These are phyloP conservation scores for Entomyzon cyanotis DNA, from an alignment of 2,113 vertebrate genomes.

Conservation along the genomic window DNA sequence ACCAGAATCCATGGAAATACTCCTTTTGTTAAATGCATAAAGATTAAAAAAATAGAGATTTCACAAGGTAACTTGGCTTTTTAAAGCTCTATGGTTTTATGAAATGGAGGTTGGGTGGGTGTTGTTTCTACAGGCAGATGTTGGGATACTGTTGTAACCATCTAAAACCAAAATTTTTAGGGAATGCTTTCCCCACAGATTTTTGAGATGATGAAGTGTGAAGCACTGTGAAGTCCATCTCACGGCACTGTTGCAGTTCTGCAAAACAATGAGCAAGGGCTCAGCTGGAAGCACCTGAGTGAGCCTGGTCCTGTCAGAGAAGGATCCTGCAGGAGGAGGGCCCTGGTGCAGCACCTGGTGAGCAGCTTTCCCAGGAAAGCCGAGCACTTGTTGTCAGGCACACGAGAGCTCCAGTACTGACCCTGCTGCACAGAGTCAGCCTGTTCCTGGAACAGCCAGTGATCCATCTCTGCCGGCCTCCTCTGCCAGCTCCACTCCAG, in stretches of 20 bases:
- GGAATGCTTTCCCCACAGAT: background rate
- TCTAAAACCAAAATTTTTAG: background rate
- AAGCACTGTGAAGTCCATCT: background rate
- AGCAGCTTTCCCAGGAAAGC: background rate
- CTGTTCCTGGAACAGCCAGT: background rate
- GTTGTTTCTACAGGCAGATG: background rate
- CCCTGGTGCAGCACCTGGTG: background rate
- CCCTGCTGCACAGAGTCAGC: background rate
- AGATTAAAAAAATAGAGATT: background rate
- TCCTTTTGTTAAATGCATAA: background rate
- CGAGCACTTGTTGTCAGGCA: fast-evolving
- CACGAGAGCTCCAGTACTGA: fast-evolving
- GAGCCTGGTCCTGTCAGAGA: background rate
- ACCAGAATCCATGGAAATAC: background rate
- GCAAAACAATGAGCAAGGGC: background rate
- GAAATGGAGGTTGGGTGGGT: background rate
- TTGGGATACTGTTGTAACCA: background rate
- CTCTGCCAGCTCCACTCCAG: background rate
- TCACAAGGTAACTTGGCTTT: background rate
- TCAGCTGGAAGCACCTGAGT: background rate
- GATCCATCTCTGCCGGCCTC: background rate
- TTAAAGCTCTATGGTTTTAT: background rate
- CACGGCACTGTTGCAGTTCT: fast-evolving
- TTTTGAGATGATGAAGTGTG: background rate
- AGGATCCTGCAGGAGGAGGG: background rate